Base-by-base conservation (phyloP, 2,888 invertebrate species). In the Drosophila acutilabella region DNA sequence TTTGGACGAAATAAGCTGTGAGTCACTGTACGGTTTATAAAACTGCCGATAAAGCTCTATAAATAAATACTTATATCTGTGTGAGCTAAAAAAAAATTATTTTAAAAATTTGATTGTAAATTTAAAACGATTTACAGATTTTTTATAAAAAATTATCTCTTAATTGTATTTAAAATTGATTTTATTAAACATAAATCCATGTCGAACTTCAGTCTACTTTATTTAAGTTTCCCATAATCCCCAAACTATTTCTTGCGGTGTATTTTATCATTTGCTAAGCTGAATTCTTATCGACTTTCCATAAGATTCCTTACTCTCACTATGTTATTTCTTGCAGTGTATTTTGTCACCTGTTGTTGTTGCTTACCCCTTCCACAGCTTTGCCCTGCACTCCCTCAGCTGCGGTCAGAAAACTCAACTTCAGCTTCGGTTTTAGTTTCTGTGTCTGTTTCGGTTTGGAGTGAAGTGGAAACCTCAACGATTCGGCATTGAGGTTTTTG, bases 361-460 rank as follows among this genome's bases (percentile, higher is more conserved):
- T 66, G 51, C 61, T 45, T 57, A 59, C 62, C 44, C 51, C n/a
- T 60, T 45, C 38, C 13, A 13, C 13, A 13, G 3, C 36, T 36
- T 33, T 33, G 52, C 61, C 65, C 20, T 56, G 47, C 59, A 58
- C 66, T 58, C 64, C 72, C 58, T 65, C 51, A 47, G 45, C 50
- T 78, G 78, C 69, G 78, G 78, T 78, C 78, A 77, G 66, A 76
- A 76, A 67, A 75, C 52, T 73, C 60, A 16, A 57, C n/a, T 47
- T 51, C 40, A 47, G 42, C 54, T 18, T 14, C 47, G 36, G 51
- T 50, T 60, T 61, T 47, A 42, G 56, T 61, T 67, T 64, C 61
- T 38, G 42, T 8, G 6, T 23, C 23, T 5, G 23, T 23, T 23
- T 23, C 6, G 23, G 6, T 53, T 56, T n/a, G 51, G 50, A 33